Percentiles rank a stretch among this genome's conserved stretches.
Evolutionary conservation across 2,113 vertebrate genomes (phyloP).

Genomic region (Thalassarche chlororhynchos): DNA sequence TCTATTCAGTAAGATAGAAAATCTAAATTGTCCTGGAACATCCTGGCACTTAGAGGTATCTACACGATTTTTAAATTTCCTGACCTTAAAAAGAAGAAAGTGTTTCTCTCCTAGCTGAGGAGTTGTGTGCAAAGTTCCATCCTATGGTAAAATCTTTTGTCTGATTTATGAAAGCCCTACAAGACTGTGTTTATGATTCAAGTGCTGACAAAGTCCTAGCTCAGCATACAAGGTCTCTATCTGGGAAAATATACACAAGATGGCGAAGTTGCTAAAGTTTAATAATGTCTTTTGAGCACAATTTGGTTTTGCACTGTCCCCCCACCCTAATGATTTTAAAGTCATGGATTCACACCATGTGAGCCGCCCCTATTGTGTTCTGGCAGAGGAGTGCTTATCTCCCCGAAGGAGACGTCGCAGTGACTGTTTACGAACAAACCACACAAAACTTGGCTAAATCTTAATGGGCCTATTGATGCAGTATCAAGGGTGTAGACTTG

Average conservation of each 20-base stretch:
- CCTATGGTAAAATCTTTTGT: neutral
- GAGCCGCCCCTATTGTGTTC: conserved; percentile 8
- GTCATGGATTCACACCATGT: neutral
- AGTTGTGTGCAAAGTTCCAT: neutral
- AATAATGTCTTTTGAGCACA: neutral
- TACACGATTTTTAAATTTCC: neutral
- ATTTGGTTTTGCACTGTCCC: neutral
- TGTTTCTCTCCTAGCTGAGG: neutral
- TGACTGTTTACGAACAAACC: conserved; percentile 46
- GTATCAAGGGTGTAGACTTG: conserved; percentile 49
- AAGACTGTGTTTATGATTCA: neutral
- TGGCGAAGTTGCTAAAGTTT: neutral
- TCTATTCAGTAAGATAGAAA: neutral
- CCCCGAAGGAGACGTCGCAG: neutral
- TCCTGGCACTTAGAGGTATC: neutral
- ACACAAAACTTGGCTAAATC: conserved; percentile 52
- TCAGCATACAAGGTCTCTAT: neutral
- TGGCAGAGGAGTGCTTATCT: conserved; percentile 43
- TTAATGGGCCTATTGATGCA: conserved; percentile 57
- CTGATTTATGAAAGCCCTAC: neutral
- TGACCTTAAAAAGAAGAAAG: neutral
- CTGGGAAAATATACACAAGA: neutral
- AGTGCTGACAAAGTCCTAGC: neutral
- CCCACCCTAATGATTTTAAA: neutral
- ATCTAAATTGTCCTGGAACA: neutral